phyloP scores from a whole-genome alignment of 2,888 invertebrate genomes.

The Clistopyga incitator region DNA sequence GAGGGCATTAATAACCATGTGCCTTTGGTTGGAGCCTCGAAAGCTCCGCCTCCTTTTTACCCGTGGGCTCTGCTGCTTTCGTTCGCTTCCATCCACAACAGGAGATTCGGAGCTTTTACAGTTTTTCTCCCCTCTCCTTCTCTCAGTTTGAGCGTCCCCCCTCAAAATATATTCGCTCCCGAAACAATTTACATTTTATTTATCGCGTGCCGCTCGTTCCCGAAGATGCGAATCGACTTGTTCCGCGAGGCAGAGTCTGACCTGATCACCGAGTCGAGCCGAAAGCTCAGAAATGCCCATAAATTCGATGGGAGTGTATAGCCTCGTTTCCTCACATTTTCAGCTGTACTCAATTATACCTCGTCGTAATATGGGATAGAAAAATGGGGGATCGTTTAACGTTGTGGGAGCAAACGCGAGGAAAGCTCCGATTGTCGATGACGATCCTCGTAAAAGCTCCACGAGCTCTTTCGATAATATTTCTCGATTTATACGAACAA shows the following conservation, averaged over 20 bases:
- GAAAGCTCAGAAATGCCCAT: conserved; percentile 47
- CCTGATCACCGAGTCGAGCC: conserved; percentile 40
- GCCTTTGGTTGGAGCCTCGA: conserved; percentile 72
- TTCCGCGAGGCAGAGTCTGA: conserved; percentile 33
- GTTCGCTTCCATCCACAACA: conserved; percentile 55
- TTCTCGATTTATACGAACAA: conserved; percentile 51
- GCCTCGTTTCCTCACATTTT: neutral
- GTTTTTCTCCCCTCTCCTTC: conserved; percentile 15
- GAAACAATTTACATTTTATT: conserved; percentile 78
- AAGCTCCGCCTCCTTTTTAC: conserved; percentile 72
- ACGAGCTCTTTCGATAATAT: conserved; percentile 61
- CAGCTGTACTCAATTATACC: conserved; percentile 3
- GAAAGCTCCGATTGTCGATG: conserved; percentile 50
- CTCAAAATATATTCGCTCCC: conserved; percentile 72
- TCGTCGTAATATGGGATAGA: neutral
- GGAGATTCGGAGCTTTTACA: conserved; percentile 61
- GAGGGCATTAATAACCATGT: conserved; percentile 79
- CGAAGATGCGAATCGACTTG: conserved; percentile 48
- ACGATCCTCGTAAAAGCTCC: conserved; percentile 62
- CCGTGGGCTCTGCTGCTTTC: conserved; percentile 57
- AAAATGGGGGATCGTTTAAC: conserved; percentile 6
- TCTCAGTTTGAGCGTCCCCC: conserved; percentile 13
- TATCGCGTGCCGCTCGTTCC: conserved; percentile 66
- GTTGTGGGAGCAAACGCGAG: conserved; percentile 25
- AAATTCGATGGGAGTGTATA: conserved; percentile 13